These are phyloP conservation scores for Siniperca knerii DNA, from an alignment of 2,113 vertebrate genomes.

Conservation along the genomic window DNA sequence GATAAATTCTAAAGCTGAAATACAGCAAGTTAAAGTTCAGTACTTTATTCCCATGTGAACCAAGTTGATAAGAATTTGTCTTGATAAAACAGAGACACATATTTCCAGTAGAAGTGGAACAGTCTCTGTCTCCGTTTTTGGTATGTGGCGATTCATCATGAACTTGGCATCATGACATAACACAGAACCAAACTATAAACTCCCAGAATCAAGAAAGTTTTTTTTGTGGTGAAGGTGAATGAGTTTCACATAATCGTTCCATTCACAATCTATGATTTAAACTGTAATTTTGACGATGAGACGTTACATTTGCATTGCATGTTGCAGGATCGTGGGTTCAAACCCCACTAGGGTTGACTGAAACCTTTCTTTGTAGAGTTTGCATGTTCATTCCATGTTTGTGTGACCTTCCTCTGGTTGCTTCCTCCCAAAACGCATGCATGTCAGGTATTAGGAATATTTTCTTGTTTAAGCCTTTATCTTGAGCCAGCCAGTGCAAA, in stretches of 20 bases:
- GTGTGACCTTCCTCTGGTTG: not conserved
- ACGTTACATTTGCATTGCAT: too few species aligned
- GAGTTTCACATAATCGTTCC: not conserved
- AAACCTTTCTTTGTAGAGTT: not conserved
- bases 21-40: not conserved
- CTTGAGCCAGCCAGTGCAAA: not conserved
- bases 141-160: not conserved
- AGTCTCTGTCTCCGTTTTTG: not conserved
- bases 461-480: not conserved
- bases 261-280: not conserved
- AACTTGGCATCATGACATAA: not conserved
- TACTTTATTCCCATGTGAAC: not conserved
- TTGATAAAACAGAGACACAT: not conserved
- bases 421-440: not conserved
- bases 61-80: not conserved
- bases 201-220: not conserved
- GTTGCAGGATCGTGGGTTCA: not conserved
- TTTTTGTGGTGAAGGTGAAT: too few species aligned
- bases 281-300: not conserved
- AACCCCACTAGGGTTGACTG: not conserved
- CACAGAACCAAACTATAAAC: not conserved
- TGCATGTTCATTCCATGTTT: not conserved
- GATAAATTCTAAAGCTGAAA: not conserved
- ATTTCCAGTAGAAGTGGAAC: not conserved
- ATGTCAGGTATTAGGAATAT: not conserved